phyloP scores from a whole-genome alignment of 2,113 vertebrate species.

The Lamprotornis superbus region DNA sequence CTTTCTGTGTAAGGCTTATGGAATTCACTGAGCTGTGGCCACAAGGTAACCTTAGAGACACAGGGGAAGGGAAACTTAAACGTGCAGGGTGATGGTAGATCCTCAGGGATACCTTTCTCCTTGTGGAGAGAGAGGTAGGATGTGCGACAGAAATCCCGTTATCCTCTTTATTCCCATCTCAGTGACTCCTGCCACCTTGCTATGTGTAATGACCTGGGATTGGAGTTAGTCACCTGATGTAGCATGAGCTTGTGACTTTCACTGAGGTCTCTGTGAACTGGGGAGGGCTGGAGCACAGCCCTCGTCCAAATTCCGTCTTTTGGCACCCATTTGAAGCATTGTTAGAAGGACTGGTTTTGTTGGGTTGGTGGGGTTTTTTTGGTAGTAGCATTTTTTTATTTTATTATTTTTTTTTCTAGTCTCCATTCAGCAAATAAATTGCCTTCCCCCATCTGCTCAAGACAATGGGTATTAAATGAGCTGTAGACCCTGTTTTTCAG shows the following conservation, averaged over 20 bases:
- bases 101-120: neutral
- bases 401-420: neutral
- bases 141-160: neutral
- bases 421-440: neutral
- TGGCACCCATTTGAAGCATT: neutral
- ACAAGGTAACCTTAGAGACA: neutral
- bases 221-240: neutral
- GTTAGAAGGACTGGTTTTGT: neutral
- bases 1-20: neutral
- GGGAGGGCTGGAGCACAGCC: neutral
- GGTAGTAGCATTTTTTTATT: neutral
- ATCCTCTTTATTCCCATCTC: accelerated
- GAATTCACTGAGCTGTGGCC: neutral
- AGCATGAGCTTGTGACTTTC: neutral
- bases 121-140: neutral
- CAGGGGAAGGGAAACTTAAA: neutral
- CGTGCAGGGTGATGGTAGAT: neutral
- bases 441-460: neutral
- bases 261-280: accelerated
- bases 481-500: neutral
- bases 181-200: accelerated
- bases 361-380: neutral
- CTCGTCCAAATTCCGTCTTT: neutral
- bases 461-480: neutral
- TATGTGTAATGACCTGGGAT: neutral